A percentile compares a stretch with the other conserved stretches of the same genome.
phyloP scores from a whole-genome alignment of 2,888 invertebrate genomes.

The Galeruca laticollis region DNA sequence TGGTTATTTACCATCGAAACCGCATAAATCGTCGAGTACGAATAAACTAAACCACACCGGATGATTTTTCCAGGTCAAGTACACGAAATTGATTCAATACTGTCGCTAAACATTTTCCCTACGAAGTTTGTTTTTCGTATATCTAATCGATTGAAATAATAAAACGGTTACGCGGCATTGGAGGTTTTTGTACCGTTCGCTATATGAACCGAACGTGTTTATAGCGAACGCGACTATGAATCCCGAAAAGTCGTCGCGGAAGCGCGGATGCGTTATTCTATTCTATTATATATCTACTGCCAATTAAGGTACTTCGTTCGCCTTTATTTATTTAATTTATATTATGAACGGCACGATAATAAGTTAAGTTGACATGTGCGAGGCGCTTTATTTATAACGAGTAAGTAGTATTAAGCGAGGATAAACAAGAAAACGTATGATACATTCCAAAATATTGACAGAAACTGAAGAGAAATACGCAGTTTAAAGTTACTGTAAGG shows the following conservation, averaged over 20 bases:
- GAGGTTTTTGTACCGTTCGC: slow-evolving; percentile 13
- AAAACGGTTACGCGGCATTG: slow-evolving; percentile 10
- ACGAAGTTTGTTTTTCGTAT: slow-evolving; percentile 24
- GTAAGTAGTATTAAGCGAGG: no score
- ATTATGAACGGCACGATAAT: slow-evolving; percentile 39
- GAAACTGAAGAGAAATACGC: no score
- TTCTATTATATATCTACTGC: slow-evolving; percentile 47
- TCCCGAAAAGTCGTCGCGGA: slow-evolving; percentile 50
- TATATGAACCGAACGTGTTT: background rate
- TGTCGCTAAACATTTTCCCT: slow-evolving; percentile 25
- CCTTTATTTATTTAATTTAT: slow-evolving; percentile 47
- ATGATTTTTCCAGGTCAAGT: slow-evolving; percentile 41
- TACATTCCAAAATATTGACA: no score
- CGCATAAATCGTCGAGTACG: slow-evolving; percentile 7
- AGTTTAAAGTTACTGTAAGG: no score
- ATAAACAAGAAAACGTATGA: no score
- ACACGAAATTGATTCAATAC: slow-evolving; percentile 35
- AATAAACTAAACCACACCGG: slow-evolving; percentile 21
- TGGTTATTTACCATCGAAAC: no score
- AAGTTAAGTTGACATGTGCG: background rate
- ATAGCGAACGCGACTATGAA: slow-evolving; percentile 36
- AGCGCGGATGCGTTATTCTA: slow-evolving; percentile 49
- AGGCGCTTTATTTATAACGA: background rate
- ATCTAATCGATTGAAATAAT: slow-evolving; percentile 26
- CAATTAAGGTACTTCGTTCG: slow-evolving; percentile 49